Conservation (phyloP, 2,888 invertebrate species). For the Eupithecia subumbrata region DNA sequence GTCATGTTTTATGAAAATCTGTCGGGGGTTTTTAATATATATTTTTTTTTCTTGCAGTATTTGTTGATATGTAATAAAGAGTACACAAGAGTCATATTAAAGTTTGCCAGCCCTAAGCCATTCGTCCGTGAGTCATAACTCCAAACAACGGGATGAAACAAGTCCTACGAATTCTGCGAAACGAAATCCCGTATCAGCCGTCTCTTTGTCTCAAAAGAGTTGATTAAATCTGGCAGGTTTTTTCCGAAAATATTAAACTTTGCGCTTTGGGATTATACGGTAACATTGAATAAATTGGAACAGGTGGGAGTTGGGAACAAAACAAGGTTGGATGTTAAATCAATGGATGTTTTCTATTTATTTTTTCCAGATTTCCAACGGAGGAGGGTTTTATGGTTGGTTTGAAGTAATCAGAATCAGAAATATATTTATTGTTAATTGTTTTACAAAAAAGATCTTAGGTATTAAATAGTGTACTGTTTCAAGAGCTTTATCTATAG, state of each 20-base stretch:
- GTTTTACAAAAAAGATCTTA: too few relatives aligned
- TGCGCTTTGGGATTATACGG: conserved; percentile 3
- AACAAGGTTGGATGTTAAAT: background rate
- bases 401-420: too few relatives aligned
- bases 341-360: background rate
- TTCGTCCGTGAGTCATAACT: background rate
- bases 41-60: too few relatives aligned
- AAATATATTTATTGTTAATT: too few relatives aligned
- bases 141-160: conserved; percentile 9
- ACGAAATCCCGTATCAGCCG: conserved; percentile 5
- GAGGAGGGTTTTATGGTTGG: background rate
- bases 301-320: background rate
- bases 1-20: too few relatives aligned
- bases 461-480: too few relatives aligned
- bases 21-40: too few relatives aligned
- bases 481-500: too few relatives aligned
- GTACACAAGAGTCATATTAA: too few relatives aligned
- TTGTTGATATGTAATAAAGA: too few relatives aligned
- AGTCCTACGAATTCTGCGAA: conserved; percentile 13
- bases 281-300: background rate
- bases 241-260: conserved; percentile 16
- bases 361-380: background rate
- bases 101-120: conserved; percentile 1
- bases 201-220: conserved; percentile 18
- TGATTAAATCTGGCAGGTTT: conserved; percentile 17